Conservation (phyloP, 2,113 vertebrate species). For the Mola mola region DNA sequence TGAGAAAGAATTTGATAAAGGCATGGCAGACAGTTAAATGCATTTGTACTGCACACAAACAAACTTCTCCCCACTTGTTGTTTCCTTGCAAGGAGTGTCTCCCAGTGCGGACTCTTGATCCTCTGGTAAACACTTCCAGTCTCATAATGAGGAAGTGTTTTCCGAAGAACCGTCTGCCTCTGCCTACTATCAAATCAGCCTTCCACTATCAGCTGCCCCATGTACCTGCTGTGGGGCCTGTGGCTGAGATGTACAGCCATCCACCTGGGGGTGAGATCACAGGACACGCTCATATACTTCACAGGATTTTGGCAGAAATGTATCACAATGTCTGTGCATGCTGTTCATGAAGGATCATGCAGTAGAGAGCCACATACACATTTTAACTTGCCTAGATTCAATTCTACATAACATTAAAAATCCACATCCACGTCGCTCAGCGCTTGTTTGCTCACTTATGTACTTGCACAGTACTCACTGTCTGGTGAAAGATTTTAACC, state of each 20-base stretch:
- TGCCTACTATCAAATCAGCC: slow-evolving; percentile 94
- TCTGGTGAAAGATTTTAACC: slow-evolving; percentile 22
- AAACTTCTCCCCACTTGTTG: background rate
- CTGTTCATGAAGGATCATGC: slow-evolving; percentile 2
- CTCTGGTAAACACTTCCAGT: slow-evolving; percentile 94
- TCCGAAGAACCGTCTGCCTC: slow-evolving; percentile 96
- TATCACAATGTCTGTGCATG: slow-evolving; percentile 8
- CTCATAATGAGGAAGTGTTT: slow-evolving; percentile 99
- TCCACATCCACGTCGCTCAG: slow-evolving; percentile 3
- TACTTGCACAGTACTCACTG: slow-evolving; percentile 14
- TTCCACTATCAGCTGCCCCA: slow-evolving; percentile 90
- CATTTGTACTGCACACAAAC: background rate
- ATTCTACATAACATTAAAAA: too few species aligned
- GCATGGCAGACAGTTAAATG: slow-evolving; percentile 4
- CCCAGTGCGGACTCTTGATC: slow-evolving; percentile 93
- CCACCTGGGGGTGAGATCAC: slow-evolving; percentile 88
- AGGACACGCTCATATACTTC: background rate
- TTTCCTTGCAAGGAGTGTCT: slow-evolving; percentile 89
- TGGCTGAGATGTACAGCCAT: slow-evolving; percentile 91
- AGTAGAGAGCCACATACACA: background rate
- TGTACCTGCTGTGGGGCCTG: slow-evolving; percentile 88
- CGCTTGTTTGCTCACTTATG: slow-evolving; percentile 27
- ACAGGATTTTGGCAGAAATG: too few species aligned
- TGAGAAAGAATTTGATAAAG: slow-evolving; percentile 62
- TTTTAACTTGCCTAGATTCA: slow-evolving; percentile 1